Evolutionary conservation across 1,140 invertebrate genomes (phyloP).

Genomic region (Drosophila aff.): DNA sequence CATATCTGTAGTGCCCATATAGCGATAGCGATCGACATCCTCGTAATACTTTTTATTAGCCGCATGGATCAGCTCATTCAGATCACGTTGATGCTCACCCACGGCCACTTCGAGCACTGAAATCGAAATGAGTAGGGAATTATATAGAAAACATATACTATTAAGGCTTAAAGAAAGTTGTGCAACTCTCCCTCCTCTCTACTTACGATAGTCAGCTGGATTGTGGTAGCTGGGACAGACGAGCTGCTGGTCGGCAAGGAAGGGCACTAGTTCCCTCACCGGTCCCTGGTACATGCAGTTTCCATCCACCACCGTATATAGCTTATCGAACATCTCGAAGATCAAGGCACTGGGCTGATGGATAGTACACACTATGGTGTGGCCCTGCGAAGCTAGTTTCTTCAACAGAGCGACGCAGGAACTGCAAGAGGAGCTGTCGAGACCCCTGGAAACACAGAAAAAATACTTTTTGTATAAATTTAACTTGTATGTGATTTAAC

Average conservation of each 20-base stretch:
- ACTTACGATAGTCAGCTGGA: slow-evolving; percentile 93
- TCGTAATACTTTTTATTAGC: slow-evolving; percentile 86
- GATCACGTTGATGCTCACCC: slow-evolving; percentile 89
- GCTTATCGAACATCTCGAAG: slow-evolving; percentile 98
- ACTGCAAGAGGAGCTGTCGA: slow-evolving; percentile 94
- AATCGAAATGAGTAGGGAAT: slow-evolving; percentile 8
- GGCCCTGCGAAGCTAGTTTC: slow-evolving; percentile 91
- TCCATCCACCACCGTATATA: slow-evolving; percentile 95
- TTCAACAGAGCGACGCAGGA: slow-evolving; percentile 92
- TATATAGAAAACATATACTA: background rate
- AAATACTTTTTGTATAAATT: background rate
- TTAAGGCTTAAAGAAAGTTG: background rate
- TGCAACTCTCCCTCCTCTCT: background rate
- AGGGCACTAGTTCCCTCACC: slow-evolving; percentile 91
- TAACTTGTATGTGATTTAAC: slow-evolving; percentile 18
- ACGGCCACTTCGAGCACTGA: slow-evolving; percentile 92
- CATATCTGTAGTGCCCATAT: slow-evolving; percentile 48
- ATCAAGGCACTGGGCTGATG: slow-evolving; percentile 98
- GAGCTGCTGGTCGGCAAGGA: slow-evolving; percentile 91
- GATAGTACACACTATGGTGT: slow-evolving; percentile 95
- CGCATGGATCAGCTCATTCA: slow-evolving; percentile 86
- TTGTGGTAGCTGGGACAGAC: slow-evolving; percentile 97
- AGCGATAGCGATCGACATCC: slow-evolving; percentile 76
- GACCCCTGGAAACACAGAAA: slow-evolving; percentile 88
- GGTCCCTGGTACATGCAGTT: slow-evolving; percentile 95